Base-by-base conservation (phyloP, 2,797 vertebrate genomes). In the Galago senegalensis region DNA sequence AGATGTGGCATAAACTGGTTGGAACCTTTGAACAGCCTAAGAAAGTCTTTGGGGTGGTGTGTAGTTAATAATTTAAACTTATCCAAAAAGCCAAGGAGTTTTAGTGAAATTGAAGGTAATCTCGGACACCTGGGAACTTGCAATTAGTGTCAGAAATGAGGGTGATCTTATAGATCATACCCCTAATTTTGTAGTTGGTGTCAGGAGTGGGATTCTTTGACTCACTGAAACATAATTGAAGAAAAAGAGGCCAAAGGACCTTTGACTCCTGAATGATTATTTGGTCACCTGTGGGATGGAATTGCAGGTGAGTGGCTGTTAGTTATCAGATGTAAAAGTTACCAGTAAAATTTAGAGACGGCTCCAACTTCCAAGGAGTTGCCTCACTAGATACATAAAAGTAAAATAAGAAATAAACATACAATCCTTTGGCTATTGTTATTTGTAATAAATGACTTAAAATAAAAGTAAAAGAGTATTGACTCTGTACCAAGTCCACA, bases 261-360 rank as follows among this genome's bases (percentile, higher is more conserved):
- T 82, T 88, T 61, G 40, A 93, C 56, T 93, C 49, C 11, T 86
- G 40, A 56, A n/a, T 58, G 58, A 43, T 13, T 43, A 23, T n/a
- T 31, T 84, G 21, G 7, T 88, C 37, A 85, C n/a, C 18, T 14
- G 23, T 40, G 2, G 34, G 11, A 56, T 89, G 34, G 31, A 93
- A 60, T 20, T 61, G 1, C 17, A 77, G 1, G 25, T 79, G 18
- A 34, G 13, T 56, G 58, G 18, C 34, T 2, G 14, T 82, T 23
- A 31, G 17, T 70, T 91, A 43, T 14, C 83, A 83, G 23, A 61
- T 20, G 16, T 58, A 73, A 87, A 93, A 75, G 13, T 83, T 83
- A 83, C 17, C 63, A 75, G 8, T 89, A 29, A 14, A 91, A 91
- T 89, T 72, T 96, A 58, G n/a, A 86, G 56, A 53, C 73, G 37